These are phyloP conservation scores for Brachirus orientalis DNA, from an alignment of 2,113 vertebrate genomes.

Conservation along the genomic window DNA sequence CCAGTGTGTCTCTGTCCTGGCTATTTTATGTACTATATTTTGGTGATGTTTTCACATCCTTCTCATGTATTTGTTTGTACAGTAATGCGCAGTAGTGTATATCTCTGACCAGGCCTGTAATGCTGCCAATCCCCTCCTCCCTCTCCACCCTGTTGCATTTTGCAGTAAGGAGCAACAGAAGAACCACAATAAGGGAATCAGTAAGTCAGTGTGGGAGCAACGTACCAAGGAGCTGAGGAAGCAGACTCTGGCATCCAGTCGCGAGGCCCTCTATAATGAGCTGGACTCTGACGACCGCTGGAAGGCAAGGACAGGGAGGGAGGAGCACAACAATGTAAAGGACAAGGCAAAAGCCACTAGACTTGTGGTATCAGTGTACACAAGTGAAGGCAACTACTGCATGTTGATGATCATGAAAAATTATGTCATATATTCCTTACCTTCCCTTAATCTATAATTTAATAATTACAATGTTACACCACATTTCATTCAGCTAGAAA, in stretches of 20 bases:
- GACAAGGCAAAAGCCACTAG: slow-evolving; percentile 74
- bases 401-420: slow-evolving; percentile 2
- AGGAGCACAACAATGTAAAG: slow-evolving; percentile 78
- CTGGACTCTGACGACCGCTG: slow-evolving; percentile 92
- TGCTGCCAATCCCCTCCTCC: neutral
- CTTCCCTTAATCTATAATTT: too few relatives aligned
- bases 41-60: slow-evolving; percentile 62
- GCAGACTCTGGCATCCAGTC: slow-evolving; percentile 91
- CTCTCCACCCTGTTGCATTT: slow-evolving; percentile 37
- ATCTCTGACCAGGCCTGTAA: slow-evolving; percentile 14
- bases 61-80: slow-evolving; percentile 50
- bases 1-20: slow-evolving; percentile 61
- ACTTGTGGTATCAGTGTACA: slow-evolving; percentile 80
- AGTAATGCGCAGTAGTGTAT: slow-evolving; percentile 2
- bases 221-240: slow-evolving; percentile 92
- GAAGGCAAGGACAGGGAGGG: slow-evolving; percentile 82
- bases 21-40: slow-evolving; percentile 65
- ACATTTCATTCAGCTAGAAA: neutral
- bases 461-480: neutral
- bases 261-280: slow-evolving; percentile 92
- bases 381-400: slow-evolving; percentile 62
- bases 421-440: neutral
- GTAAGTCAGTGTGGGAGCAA: slow-evolving; percentile 94
- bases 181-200: slow-evolving; percentile 86
- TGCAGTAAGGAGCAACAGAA: slow-evolving; percentile 93